A percentile compares a stretch with the other conserved stretches of the same genome.
These are phyloP conservation scores for Cactoblastis cactorum DNA, from an alignment of 2,888 invertebrate species.

Conservation along the genomic window DNA sequence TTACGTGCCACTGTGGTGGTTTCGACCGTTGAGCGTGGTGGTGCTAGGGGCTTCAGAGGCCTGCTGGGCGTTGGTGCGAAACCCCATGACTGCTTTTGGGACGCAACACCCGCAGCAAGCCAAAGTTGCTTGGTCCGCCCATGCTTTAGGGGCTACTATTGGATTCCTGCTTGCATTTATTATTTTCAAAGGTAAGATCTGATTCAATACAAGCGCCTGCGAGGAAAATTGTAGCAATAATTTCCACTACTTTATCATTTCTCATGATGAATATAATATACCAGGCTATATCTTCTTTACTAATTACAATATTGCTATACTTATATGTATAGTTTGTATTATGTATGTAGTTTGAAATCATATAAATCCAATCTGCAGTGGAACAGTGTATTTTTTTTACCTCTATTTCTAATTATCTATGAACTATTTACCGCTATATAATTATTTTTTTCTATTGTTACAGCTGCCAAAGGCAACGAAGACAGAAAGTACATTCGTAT, in stretches of 20 bases:
- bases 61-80: constrained; percentile 59
- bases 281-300: too few species aligned
- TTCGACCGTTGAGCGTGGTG: constrained; percentile 79
- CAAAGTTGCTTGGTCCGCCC: constrained; percentile 84
- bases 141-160: constrained; percentile 83
- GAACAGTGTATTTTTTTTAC: too few species aligned
- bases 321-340: too few species aligned
- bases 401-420: background rate
- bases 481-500: constrained; percentile 34
- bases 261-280: too few species aligned
- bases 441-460: constrained; percentile 19
- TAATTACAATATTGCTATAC: too few species aligned
- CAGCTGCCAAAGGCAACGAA: constrained; percentile 52
- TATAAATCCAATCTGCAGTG: too few species aligned
- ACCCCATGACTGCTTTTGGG: constrained; percentile 17
- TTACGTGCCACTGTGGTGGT: constrained; percentile 71
- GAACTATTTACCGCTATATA: background rate
- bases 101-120: constrained; percentile 28
- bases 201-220: background rate
- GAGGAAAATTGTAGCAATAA: background rate
- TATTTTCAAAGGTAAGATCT: constrained; percentile 64
- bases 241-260: background rate
- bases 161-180: constrained; percentile 83
- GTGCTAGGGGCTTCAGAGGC: constrained; percentile 82
- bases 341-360: too few species aligned